Conservation (phyloP, 2,113 vertebrate genomes). For the Grammomys dolichurus region DNA sequence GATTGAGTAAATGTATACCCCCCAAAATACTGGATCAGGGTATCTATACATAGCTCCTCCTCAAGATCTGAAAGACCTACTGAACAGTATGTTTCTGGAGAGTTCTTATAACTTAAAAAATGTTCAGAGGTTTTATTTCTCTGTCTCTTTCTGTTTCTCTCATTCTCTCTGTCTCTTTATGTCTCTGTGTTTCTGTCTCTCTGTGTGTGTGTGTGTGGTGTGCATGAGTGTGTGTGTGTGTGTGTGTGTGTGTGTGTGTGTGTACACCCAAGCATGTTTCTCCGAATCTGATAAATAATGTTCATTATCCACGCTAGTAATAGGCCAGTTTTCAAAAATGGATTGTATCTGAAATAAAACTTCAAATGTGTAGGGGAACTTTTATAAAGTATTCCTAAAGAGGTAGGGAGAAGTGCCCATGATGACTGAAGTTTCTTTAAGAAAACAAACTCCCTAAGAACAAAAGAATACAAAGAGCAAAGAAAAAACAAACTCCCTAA, state of each 20-base stretch:
- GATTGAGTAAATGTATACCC: background rate
- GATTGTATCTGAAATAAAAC: slow-evolving; percentile 30
- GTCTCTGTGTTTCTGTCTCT: background rate
- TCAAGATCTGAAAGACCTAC: background rate
- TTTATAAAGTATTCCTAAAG: background rate
- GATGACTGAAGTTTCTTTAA: slow-evolving; percentile 37
- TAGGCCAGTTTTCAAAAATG: background rate
- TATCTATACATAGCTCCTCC: background rate
- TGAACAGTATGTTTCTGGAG: background rate
- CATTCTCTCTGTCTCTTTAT: too few species aligned
- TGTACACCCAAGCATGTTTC: background rate
- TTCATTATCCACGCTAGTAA: slow-evolving; percentile 11
- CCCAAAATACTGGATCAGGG: background rate
- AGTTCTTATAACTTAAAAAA: slow-evolving; percentile 23
- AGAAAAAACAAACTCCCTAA: background rate
- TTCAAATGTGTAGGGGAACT: slow-evolving; percentile 36
- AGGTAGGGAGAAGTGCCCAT: background rate
- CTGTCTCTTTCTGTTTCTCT: background rate
- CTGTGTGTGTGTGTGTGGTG: background rate
- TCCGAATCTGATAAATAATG: background rate
- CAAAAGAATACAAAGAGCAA: background rate
- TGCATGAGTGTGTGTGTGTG: too few species aligned
- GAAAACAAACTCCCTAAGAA: background rate
- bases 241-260: background rate
- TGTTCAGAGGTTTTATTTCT: background rate